Base-by-base conservation (phyloP, 30 jellyfish, hydroid and myxozoan genomes). In the Aurelia sp. region DNA sequence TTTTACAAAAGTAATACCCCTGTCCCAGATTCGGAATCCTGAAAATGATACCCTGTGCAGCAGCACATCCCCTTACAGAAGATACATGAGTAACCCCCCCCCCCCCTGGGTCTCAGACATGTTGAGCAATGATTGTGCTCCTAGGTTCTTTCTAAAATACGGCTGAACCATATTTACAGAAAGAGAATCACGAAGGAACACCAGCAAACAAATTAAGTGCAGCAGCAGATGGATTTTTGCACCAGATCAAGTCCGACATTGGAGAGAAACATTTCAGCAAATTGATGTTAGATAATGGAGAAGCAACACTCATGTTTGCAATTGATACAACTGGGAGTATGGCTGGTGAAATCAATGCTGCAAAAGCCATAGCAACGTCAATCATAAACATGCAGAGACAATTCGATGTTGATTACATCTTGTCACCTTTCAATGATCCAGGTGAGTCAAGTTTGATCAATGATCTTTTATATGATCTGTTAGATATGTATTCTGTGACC, bases 381-480 rank as follows among this genome's bases (percentile, higher is more conserved):
- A 91, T 91, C 13, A 80, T 91, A 40, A 91, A 84, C 52, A 69
- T 53, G 40, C 78, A 78, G 41, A 53, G 97, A 15, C 92, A 83
- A 62, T 83, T 83, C 85, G 80, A 88, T 4, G 97, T 91, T 48
- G 97, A 91, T 63, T 91, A 91, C 73, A 83, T 91, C 52, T 82
- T 91, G 51, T 83, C 97, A 10, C 96, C 95, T 5, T 83, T 83
- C 78, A 91, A 84, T 67, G 97, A 91, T 61, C 97, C 97, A 74
- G 76, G 97, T 90, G 63, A 47, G 81, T 66, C 5, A 66, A n/a
- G 5, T 66, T 30, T 33, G 19, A 66, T 66, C n/a, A 4, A 16
- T 66, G 53, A 66, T 8, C 9, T 66, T 2, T 24, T 7, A 5
- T 7, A 9, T 61, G 27, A 59, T 59, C 20, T 11, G 20, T 59